These are phyloP conservation scores for Bombus waltoni DNA, from an alignment of 1,140 invertebrate species.

Conservation along the genomic window DNA sequence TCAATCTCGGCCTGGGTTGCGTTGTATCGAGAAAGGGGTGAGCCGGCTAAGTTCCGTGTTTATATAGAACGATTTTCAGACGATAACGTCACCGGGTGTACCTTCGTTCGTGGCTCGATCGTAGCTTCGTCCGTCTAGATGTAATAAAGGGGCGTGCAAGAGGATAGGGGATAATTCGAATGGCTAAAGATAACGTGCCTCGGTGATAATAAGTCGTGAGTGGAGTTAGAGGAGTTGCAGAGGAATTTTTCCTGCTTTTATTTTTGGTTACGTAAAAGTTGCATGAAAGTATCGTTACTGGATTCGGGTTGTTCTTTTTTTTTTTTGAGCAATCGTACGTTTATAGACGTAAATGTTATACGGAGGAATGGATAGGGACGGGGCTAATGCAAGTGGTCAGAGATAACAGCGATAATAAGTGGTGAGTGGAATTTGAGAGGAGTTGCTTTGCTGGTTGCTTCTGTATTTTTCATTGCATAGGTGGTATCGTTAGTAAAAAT, in stretches of 20 bases:
- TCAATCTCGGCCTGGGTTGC: conserved; percentile 69
- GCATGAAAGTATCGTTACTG: too few species aligned
- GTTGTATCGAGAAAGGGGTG: conserved; percentile 72
- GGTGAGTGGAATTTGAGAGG: neutral
- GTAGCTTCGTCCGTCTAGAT: conserved; percentile 22
- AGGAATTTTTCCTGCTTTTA: neutral
- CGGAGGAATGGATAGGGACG: neutral
- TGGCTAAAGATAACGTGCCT: conserved; percentile 23
- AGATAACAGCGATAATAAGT: neutral
- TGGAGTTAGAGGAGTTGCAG: neutral
- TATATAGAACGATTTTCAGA: conserved; percentile 70
- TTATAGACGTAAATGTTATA: neutral
- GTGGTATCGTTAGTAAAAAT: too few species aligned
- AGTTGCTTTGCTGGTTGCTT: neutral
- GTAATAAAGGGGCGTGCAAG: conserved; percentile 19
- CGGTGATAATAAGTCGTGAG: neutral
- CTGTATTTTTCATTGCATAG: too few species aligned
- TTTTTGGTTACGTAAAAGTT: neutral
- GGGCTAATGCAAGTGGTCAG: too few species aligned
- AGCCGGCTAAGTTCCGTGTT: conserved; percentile 64
- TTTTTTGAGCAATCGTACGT: neutral
- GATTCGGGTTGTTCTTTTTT: too few species aligned
- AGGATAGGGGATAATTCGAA: conserved; percentile 26
- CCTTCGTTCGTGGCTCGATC: conserved; percentile 60
- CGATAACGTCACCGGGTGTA: conserved; percentile 60